phyloP scores from a whole-genome alignment of 2,797 vertebrate genomes.

The Nyctibius grandis region DNA sequence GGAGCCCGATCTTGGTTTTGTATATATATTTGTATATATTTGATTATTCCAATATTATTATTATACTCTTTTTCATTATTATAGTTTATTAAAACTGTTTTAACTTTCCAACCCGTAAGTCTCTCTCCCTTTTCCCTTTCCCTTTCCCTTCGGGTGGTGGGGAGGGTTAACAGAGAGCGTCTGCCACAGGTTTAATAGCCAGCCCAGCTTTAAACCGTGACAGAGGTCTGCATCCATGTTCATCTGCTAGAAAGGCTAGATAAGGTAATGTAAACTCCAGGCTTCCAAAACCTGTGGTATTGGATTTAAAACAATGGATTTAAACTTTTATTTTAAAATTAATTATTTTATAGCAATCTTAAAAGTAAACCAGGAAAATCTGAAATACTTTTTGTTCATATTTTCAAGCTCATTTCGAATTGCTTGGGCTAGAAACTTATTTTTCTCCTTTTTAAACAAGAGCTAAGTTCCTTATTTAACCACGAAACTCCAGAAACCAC shows the following conservation, averaged over 20 bases:
- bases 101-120: too few relatives aligned
- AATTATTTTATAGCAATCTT: background rate
- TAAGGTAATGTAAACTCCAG: background rate
- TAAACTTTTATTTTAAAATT: background rate
- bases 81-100: too few relatives aligned
- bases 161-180: too few relatives aligned
- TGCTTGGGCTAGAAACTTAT: background rate
- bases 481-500: background rate
- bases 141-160: too few relatives aligned
- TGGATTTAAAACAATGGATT: background rate
- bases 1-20: too few relatives aligned
- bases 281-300: background rate
- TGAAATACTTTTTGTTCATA: background rate
- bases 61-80: too few relatives aligned
- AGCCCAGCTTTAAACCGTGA: too few relatives aligned
- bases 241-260: background rate
- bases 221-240: background rate
- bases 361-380: background rate
- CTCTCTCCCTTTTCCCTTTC: too few relatives aligned
- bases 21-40: too few relatives aligned
- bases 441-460: background rate
- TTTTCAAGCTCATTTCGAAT: background rate
- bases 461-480: background rate
- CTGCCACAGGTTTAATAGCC: too few relatives aligned
- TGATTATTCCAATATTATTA: too few relatives aligned